Base-by-base conservation (phyloP, 2,797 vertebrate genomes). In the Leptoclinus maculatus region DNA sequence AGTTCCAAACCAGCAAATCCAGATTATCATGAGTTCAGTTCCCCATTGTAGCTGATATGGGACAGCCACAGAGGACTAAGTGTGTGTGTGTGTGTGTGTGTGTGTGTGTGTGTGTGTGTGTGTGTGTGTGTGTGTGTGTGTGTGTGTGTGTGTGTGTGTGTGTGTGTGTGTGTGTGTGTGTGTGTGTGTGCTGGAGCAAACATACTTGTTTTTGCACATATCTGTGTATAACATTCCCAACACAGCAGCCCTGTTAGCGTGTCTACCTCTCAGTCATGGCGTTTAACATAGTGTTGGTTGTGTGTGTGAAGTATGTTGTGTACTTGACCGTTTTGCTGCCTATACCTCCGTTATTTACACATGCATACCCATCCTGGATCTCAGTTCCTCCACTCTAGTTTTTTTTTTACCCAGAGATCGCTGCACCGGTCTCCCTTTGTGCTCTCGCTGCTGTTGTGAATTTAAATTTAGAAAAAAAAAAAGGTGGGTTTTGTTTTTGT, bases 1-100 rank as follows among this genome's bases (percentile, higher is more conserved):
- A 82, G 3, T 86, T 92, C 86, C 73, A 79, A 92, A 86, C 71
- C 65, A 80, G 72, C 74, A 90, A 89, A 91, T 90, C 92, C 89
- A 90, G 92, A 92, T 93, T 88, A 93, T 86, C 82, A 78, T 21
- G 76, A 83, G 79, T 87, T 83, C 66, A 80, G 73, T 70, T 90
- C 84, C 87, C 69, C 14, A 38, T 36, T 76, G 87, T 36, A 62
- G 71, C 79, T 80, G 88, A 88, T 88, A 80, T 71, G 78, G 34
- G 82, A 59, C 39, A 54, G 39, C 63, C 81, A 71, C 82, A 19
- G 74, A 81, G 77, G 76, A 71, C 43, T 51, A 45, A 4, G 36
- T 67, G 60, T 66, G 41, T 43, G 62, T 38, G 25, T 12, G 21
- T 34, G 53, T 49, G 7, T 23, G 49, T 54, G 66, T 74, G 53